Evolutionary conservation across 2,888 invertebrate species (phyloP).

Genomic region (Philaethria dido): DNA sequence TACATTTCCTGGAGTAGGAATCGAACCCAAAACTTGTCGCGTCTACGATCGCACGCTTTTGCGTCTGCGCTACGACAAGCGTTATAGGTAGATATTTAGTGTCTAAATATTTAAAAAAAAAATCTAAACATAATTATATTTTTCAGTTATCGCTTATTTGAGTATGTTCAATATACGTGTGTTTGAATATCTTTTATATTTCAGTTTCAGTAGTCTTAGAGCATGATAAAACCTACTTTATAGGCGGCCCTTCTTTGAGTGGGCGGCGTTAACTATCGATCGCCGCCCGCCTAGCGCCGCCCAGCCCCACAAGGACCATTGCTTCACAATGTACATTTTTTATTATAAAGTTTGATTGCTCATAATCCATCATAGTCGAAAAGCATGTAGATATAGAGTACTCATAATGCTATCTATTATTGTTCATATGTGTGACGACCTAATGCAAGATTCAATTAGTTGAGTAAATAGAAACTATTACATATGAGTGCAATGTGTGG

Average conservation of each 20-base stretch:
- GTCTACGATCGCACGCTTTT: too few species aligned
- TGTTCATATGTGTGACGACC: neutral
- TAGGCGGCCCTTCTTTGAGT: constrained; percentile 44
- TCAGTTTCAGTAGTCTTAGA: constrained; percentile 25
- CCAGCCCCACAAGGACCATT: constrained; percentile 57
- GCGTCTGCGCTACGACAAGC: too few species aligned
- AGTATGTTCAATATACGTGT: too few species aligned
- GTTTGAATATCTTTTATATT: constrained; percentile 22
- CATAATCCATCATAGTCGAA: constrained; percentile 14
- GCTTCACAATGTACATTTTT: constrained; percentile 60
- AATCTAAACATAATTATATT: too few species aligned
- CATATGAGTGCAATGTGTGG: neutral
- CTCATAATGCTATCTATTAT: neutral
- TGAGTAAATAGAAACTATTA: neutral
- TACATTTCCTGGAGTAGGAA: too few species aligned
- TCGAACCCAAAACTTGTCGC: too few species aligned
- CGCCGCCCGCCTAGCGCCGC: constrained; percentile 66
- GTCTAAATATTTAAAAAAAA: too few species aligned
- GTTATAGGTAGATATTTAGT: too few species aligned
- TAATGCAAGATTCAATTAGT: neutral
- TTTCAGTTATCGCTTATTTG: too few species aligned
- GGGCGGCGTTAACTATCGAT: constrained; percentile 64
- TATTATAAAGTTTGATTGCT: constrained; percentile 75
- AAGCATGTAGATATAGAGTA: neutral
- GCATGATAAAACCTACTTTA: constrained; percentile 31